These are phyloP conservation scores for Antigone vipio DNA, from an alignment of 2,113 vertebrate species.

Conservation along the genomic window DNA sequence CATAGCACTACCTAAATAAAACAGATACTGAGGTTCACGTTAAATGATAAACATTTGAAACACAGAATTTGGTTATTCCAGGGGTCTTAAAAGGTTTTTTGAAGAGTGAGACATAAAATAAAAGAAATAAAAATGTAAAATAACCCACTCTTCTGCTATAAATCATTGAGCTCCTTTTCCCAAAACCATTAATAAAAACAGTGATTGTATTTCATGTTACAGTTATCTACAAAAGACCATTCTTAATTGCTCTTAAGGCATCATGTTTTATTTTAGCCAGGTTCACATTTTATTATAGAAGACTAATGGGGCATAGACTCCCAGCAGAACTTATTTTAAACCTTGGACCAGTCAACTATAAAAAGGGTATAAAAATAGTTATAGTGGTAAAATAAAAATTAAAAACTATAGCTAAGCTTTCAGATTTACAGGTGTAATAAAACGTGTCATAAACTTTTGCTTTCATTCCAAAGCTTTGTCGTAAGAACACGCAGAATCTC, in stretches of 20 bases:
- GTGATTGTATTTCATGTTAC: slow-evolving; percentile 69
- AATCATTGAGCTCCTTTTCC: slow-evolving; percentile 57
- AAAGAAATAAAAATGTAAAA: slow-evolving; percentile 72
- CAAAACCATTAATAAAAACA: slow-evolving; percentile 76
- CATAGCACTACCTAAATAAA: slow-evolving; percentile 62
- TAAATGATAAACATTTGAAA: slow-evolving; percentile 47
- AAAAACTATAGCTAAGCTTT: slow-evolving; percentile 74
- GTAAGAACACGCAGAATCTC: slow-evolving; percentile 46
- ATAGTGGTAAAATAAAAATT: slow-evolving; percentile 76
- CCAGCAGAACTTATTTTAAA: slow-evolving; percentile 76
- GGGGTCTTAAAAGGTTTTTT: slow-evolving; percentile 37
- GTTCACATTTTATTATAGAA: slow-evolving; percentile 73
- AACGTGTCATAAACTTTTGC: slow-evolving; percentile 80
- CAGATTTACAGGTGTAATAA: slow-evolving; percentile 74
- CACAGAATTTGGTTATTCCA: slow-evolving; percentile 28
- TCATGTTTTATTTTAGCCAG: slow-evolving; percentile 73
- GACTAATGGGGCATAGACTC: slow-evolving; percentile 74
- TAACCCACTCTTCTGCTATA: slow-evolving; percentile 51
- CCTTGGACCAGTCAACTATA: slow-evolving; percentile 65
- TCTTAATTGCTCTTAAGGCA: slow-evolving; percentile 73
- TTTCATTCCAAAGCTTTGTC: slow-evolving; percentile 79
- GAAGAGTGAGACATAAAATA: slow-evolving; percentile 45
- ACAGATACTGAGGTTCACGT: slow-evolving; percentile 45
- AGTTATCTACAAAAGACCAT: slow-evolving; percentile 72
- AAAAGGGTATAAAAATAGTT: slow-evolving; percentile 74